These are phyloP conservation scores for Calyptommatus sinebrachiatus DNA, from an alignment of 2,113 vertebrate species.

Conservation along the genomic window DNA sequence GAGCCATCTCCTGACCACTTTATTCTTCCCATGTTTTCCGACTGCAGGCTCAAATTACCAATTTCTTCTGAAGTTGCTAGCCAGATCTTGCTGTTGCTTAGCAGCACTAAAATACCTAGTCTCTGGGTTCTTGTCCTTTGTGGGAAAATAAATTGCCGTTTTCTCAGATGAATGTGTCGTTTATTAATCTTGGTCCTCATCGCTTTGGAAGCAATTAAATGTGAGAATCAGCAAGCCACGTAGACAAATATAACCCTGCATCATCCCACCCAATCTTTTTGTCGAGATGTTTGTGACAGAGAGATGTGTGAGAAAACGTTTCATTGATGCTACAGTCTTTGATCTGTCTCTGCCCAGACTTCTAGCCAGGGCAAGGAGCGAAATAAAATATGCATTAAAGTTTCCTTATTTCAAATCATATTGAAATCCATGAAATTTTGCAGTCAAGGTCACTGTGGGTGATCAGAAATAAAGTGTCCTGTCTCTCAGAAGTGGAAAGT, in stretches of 20 bases:
- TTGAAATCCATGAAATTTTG: background rate
- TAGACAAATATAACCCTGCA: background rate
- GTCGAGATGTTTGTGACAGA: background rate
- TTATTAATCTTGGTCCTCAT: background rate
- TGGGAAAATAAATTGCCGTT: background rate
- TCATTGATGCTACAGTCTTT: background rate
- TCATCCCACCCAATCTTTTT: background rate
- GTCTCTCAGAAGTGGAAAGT: background rate
- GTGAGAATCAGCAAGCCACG: background rate
- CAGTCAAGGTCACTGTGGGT: background rate
- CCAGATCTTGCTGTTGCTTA: constrained; percentile 11
- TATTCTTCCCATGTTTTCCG: constrained; percentile 43
- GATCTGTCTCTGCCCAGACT: background rate
- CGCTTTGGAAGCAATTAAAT: constrained; percentile 15
- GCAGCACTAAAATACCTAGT: constrained; percentile 23
- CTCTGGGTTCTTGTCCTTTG: background rate
- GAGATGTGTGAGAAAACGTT: background rate
- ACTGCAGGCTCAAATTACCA: constrained; percentile 46
- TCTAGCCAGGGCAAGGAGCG: background rate
- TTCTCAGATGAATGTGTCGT: background rate
- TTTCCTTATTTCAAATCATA: background rate
- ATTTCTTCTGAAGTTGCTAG: constrained; percentile 33
- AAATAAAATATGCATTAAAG: background rate
- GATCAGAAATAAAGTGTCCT: background rate
- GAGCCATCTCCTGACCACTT: constrained; percentile 45